Conservation (phyloP, 2,113 vertebrate genomes). For the Ammodytes marinus region DNA sequence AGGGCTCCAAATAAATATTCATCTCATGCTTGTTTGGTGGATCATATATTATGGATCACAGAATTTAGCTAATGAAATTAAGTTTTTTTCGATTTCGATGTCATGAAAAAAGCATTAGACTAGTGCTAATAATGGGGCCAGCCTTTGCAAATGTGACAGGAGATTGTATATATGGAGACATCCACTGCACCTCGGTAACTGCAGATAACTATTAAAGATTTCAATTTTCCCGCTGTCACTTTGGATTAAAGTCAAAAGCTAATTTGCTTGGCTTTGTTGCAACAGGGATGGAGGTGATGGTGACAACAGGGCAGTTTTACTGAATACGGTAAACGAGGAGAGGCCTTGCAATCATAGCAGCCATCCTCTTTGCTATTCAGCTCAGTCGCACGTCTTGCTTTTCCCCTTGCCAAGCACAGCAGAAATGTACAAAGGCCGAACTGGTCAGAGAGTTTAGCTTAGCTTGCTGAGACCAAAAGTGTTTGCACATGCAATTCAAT, state of each 20-base stretch:
- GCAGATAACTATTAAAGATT: slow-evolving; percentile 76
- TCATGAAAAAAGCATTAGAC: slow-evolving; percentile 1
- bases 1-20: slow-evolving; percentile 47
- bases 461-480: slow-evolving; percentile 47
- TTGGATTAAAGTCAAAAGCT: slow-evolving; percentile 79
- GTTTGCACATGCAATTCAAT: slow-evolving; percentile 63
- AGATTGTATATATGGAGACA: slow-evolving; percentile 49
- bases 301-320: slow-evolving; percentile 41
- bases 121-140: background rate
- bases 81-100: background rate
- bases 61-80: slow-evolving; percentile 41
- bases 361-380: slow-evolving; percentile 47
- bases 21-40: slow-evolving; percentile 22
- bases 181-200: slow-evolving; percentile 48
- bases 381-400: slow-evolving; percentile 37
- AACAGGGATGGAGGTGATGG: slow-evolving; percentile 58
- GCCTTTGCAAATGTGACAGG: slow-evolving; percentile 37
- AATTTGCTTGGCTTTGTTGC: slow-evolving; percentile 74
- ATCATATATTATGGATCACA: slow-evolving; percentile 63
- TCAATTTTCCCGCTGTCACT: slow-evolving; percentile 76
- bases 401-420: slow-evolving; percentile 50
- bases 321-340: slow-evolving; percentile 34
- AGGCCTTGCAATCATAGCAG: slow-evolving; percentile 2
- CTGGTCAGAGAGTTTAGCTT: slow-evolving; percentile 50
- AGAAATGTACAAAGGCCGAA: slow-evolving; percentile 41